Conservation (phyloP, 2,797 vertebrate genomes). For the Sebastes alutus region DNA sequence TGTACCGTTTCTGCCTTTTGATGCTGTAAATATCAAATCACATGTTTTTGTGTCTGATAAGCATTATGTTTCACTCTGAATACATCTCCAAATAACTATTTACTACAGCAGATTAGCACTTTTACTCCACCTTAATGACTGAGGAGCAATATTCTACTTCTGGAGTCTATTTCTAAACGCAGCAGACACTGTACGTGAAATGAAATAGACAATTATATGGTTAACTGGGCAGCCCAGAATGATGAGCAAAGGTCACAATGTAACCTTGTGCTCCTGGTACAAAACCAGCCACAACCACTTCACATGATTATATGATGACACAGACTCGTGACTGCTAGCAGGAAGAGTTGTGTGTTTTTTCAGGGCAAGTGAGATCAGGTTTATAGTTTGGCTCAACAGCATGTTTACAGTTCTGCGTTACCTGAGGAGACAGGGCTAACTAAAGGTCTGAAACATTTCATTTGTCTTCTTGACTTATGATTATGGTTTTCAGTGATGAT, state of each 20-base stretch:
- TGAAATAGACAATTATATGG: neutral
- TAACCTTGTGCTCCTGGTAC: conserved; percentile 14
- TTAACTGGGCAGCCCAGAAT: neutral
- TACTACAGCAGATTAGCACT: neutral
- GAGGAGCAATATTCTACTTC: neutral
- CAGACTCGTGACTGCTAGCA: conserved; percentile 29
- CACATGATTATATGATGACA: conserved; percentile 56
- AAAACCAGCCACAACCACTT: conserved; percentile 12
- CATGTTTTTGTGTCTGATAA: neutral
- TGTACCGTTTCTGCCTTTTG: neutral
- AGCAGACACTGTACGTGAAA: neutral
- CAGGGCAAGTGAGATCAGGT: conserved; percentile 4
- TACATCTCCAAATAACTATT: neutral
- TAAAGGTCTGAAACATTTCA: neutral
- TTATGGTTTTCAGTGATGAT: neutral
- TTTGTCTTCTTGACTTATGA: neutral
- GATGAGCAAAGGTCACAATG: conserved; percentile 43
- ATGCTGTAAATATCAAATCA: neutral
- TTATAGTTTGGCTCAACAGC: neutral
- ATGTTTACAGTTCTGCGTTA: conserved; percentile 2
- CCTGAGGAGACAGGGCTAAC: neutral
- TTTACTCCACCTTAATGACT: neutral
- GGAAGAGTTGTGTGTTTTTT: neutral
- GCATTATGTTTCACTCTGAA: neutral
- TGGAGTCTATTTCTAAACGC: neutral